Evolutionary conservation across 1,140 invertebrate species (phyloP).

Genomic region (Hylaeus anthracinus): DNA sequence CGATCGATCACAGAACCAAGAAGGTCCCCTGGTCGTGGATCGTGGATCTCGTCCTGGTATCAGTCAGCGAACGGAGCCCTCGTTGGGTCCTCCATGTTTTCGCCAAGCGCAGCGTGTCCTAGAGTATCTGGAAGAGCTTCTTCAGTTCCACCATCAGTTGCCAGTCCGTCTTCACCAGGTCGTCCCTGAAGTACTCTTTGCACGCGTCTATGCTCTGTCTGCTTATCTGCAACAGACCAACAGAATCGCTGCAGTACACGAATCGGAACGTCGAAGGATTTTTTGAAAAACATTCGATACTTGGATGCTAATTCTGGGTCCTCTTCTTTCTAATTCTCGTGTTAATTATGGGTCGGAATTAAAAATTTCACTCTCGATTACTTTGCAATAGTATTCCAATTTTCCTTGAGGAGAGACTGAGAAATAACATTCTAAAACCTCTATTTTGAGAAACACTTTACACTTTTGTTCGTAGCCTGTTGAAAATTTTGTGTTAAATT

Average conservation of each 20-base stretch:
- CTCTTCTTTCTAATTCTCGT: no score
- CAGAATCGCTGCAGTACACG: background rate
- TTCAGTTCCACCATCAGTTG: constrained; percentile 99
- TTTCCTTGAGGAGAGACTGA: no score
- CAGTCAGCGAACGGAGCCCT: background rate
- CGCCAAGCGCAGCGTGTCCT: constrained; percentile 70
- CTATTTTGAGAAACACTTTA: no score
- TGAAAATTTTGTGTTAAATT: no score
- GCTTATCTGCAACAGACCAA: constrained; percentile 91
- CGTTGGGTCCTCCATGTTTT: constrained; percentile 7
- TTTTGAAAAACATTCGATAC: no score
- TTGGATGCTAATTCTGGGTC: no score
- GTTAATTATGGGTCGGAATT: no score
- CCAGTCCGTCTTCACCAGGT: constrained; percentile 98
- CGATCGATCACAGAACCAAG: constrained; percentile 6
- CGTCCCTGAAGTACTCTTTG: constrained; percentile 99
- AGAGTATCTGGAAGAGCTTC: constrained; percentile 98
- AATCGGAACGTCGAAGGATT: background rate
- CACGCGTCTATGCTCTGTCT: constrained; percentile 99
- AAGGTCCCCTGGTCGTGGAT: background rate
- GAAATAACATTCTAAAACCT: no score
- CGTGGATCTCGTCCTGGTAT: background rate
- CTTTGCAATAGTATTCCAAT: no score
- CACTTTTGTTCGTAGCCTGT: no score
- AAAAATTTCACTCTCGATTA: no score